phyloP scores from a whole-genome alignment of 1,140 invertebrate species.

The Sarcophaga bullata region DNA sequence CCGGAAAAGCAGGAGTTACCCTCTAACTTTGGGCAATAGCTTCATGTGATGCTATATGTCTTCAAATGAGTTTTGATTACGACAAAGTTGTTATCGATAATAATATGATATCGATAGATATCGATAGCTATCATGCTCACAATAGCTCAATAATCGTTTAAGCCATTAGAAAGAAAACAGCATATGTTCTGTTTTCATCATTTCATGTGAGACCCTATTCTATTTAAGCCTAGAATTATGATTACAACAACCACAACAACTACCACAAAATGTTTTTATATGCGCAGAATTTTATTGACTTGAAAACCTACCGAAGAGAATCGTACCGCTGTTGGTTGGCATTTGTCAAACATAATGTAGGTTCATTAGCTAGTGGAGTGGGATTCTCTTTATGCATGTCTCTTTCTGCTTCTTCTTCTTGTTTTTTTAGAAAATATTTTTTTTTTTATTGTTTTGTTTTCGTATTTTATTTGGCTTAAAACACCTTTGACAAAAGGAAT shows the following conservation, averaged over 20 bases:
- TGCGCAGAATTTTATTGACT: conserved; percentile 9
- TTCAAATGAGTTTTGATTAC: too few species aligned
- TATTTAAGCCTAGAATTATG: too few species aligned
- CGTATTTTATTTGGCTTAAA: conserved; percentile 3
- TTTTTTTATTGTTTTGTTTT: background rate
- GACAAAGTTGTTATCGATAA: too few species aligned
- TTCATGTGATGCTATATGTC: too few species aligned
- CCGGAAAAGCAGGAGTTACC: too few species aligned
- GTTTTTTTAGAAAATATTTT: background rate
- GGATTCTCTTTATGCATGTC: background rate
- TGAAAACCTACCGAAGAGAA: background rate
- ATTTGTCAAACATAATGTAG: background rate
- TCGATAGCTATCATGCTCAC: too few species aligned
- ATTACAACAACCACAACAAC: background rate
- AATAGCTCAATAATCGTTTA: too few species aligned
- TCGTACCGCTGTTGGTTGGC: background rate
- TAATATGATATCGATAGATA: too few species aligned
- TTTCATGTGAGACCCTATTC: too few species aligned
- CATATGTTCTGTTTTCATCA: too few species aligned
- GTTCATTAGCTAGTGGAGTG: background rate
- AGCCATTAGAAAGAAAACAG: too few species aligned
- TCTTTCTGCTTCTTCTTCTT: background rate
- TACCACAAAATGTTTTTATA: background rate
- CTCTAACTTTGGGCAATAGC: too few species aligned
- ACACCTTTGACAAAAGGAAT: conserved; percentile 16